Conservation (phyloP, 2,888 invertebrate species). For the Beris morrisii region DNA sequence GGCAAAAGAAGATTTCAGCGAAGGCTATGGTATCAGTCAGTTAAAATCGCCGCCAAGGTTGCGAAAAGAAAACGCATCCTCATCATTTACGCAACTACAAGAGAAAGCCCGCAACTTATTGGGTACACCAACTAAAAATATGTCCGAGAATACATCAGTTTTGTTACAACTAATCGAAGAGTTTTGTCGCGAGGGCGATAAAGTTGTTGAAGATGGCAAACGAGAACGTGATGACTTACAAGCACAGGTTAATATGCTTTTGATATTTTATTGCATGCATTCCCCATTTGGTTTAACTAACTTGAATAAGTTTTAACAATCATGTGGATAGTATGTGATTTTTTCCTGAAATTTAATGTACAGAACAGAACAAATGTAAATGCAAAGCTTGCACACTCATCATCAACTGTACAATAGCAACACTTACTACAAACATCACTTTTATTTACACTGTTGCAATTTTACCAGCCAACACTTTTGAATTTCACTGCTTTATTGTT, state of each 20-base stretch:
- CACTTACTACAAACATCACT: too few species aligned
- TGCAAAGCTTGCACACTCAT: too few species aligned
- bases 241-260: constrained; percentile 64
- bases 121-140: constrained; percentile 45
- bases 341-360: too few species aligned
- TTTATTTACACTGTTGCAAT: too few species aligned
- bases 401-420: too few species aligned
- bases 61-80: constrained; percentile 42
- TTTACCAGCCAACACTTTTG: too few species aligned
- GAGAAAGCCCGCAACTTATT: constrained; percentile 52
- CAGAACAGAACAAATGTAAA: too few species aligned
- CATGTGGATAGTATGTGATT: too few species aligned
- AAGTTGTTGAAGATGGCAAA: constrained; percentile 66
- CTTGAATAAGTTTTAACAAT: neutral
- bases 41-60: constrained; percentile 46
- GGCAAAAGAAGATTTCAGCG: constrained; percentile 60
- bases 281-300: neutral
- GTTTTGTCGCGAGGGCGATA: constrained; percentile 62
- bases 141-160: constrained; percentile 48
- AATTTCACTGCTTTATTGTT: too few species aligned
- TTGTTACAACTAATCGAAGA: constrained; percentile 65
- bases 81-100: constrained; percentile 52
- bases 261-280: neutral
- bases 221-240: constrained; percentile 72
- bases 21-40: constrained; percentile 58